Percentiles rank a stretch among this genome's conserved stretches.
Conservation (phyloP, 2,113 vertebrate species). For the Phyllopteryx taeniolatus region DNA sequence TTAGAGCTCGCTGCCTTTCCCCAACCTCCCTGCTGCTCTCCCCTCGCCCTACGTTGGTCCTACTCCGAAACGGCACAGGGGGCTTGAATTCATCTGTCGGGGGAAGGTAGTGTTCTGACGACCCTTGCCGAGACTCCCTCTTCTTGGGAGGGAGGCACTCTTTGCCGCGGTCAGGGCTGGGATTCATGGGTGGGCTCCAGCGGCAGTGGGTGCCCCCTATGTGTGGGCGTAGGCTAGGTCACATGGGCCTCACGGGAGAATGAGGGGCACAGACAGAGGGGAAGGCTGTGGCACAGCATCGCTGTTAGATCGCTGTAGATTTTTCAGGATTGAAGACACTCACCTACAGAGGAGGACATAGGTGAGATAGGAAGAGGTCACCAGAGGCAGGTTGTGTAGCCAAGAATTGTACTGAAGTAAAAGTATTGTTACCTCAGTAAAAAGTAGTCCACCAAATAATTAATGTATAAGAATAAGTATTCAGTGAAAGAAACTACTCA, state of each 20-base stretch:
- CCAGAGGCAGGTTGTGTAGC: slow-evolving; percentile 5
- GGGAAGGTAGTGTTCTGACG: slow-evolving; percentile 51
- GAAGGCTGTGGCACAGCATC: slow-evolving; percentile 69
- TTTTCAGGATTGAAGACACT: slow-evolving; percentile 45
- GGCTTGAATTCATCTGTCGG: slow-evolving; percentile 74
- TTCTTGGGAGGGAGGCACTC: slow-evolving; percentile 81
- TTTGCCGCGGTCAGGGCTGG: slow-evolving; percentile 76
- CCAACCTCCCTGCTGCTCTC: slow-evolving; percentile 56
- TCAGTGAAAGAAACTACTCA: neutral
- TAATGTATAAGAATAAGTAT: neutral
- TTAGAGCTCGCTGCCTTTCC: slow-evolving; percentile 46
- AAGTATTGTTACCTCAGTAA: neutral
- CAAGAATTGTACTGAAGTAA: neutral
- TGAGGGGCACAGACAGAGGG: slow-evolving; percentile 61
- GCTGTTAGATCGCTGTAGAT: slow-evolving; percentile 59
- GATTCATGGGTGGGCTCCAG: slow-evolving; percentile 79
- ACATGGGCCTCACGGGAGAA: slow-evolving; percentile 78
- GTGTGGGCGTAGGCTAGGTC: slow-evolving; percentile 72
- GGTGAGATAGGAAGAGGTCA: neutral
- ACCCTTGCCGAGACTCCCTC: slow-evolving; percentile 76
- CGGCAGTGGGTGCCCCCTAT: slow-evolving; percentile 64
- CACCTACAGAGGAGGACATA: slow-evolving; percentile 49
- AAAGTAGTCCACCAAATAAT: neutral
- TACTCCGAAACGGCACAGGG: slow-evolving; percentile 67
- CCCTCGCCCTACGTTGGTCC: slow-evolving; percentile 56